Base-by-base conservation (phyloP, 2,113 vertebrate species). In the Helogale parvula region DNA sequence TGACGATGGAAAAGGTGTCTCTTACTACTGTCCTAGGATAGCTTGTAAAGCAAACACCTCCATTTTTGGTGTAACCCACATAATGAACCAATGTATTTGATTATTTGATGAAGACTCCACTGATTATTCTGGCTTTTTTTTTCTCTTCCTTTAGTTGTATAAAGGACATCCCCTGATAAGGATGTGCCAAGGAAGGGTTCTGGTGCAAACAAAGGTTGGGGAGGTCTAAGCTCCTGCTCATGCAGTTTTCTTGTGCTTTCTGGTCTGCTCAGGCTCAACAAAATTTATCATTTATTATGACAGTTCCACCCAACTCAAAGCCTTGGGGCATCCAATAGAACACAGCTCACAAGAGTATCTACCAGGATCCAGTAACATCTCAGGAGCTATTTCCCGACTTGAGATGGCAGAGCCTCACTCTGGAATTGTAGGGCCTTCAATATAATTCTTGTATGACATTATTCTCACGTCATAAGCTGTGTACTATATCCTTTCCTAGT, bases 291-390 rank as follows among this genome's bases (percentile, higher is more conserved):
- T 85, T 88, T 90, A 63, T 91, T 86, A 50, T 54, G 50, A 23
- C 21, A 38, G 92, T 96, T 93, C 57, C n/a, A 50, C 7, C 82
- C 41, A 92, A 69, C 25, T 93, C 84, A 84, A 89, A 35, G 31
- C 29, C 29, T 65, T 89, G 14, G 35, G 29, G 27, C 21, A 68
- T 25, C 41, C 35, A 90, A 85, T 10, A 87, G 41, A 66, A 52
- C 13, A 29, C 65, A 90, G 35, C 2, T 71, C 19, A 50, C 33
- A 52, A 10, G 15, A 10, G 5, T 76, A 7, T 83, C 50, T 87
- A 71, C 19, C 41, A 38, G 21, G 41, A 69, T n/a, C 83, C 57
- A 88, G 23, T 93, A 88, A 85, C n/a, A 47, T 65, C 35, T 77
- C 71, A 66, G 38, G 19, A 79, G 76, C 50, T 90, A 29, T 85